phyloP scores from a whole-genome alignment of 2,113 vertebrate genomes.

The Pteronura brasiliensis region DNA sequence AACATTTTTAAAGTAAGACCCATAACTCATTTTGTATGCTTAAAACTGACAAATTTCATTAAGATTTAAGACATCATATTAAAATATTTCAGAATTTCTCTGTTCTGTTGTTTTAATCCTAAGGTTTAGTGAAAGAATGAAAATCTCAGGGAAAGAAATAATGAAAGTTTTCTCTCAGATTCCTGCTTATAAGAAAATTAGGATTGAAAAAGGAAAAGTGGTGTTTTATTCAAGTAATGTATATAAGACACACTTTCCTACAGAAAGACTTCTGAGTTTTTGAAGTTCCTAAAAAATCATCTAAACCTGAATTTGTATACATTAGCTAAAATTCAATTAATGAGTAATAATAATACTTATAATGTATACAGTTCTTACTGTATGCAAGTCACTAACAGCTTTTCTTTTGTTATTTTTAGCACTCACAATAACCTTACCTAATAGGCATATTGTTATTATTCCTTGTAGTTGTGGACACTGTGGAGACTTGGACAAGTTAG shows the following conservation, averaged over 20 bases:
- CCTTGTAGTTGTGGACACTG: neutral
- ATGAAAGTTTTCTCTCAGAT: neutral
- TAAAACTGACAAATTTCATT: neutral
- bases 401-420: neutral
- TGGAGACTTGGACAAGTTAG: neutral
- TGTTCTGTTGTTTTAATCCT: neutral
- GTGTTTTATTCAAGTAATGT: neutral
- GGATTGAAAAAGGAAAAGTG: neutral
- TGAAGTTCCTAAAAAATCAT: neutral
- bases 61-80: neutral
- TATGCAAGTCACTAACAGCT: neutral
- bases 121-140: neutral
- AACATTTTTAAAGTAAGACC: neutral
- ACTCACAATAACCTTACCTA: neutral
- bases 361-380: neutral
- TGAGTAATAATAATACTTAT: neutral
- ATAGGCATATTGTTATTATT: neutral
- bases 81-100: slow-evolving; percentile 4
- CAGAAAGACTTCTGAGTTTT: neutral
- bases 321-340: neutral
- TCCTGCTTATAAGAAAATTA: neutral
- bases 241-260: neutral
- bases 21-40: neutral
- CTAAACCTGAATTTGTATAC: neutral
- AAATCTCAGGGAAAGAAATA: neutral